Base-by-base conservation (phyloP, 1,140 invertebrate genomes). In the Marisa cornuarietis region DNA sequence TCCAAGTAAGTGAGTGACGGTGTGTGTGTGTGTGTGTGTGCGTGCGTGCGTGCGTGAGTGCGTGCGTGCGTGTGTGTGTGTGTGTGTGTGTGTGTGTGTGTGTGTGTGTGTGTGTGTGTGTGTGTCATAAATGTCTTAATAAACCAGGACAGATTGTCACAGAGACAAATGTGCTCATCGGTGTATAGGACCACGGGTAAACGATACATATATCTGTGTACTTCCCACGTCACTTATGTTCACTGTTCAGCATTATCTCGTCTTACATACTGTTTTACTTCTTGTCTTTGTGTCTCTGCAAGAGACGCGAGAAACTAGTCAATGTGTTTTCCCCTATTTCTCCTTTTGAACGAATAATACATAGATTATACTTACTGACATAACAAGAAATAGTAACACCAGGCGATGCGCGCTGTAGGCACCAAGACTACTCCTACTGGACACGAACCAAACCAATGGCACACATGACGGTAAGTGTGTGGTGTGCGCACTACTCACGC, bases 401-500 rank as follows among this genome's bases (percentile, higher is more conserved):
- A 58, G 16, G 54, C 11, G 54, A 58, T 58, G 24, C n/a, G 9
- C 63, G 31, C 65, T 65, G 81, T 85, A 90, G 88, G 88, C 88
- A 90, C 73, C 88, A 90, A 76, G 88, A 90, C 75, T 90, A 88
- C 78, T 90, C 88, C 7, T 90, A 90, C 66, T 90, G 88, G 88
- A 90, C 87, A 31, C 83, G 88, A 62, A 88, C 88, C 16, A 79
- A 79, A 66, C 88, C 88, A 1, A 86, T 88, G 86, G 79, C 74
- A 68, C 88, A 90, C 79, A 71, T 90, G 61, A 90, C 88, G 18
- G 88, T 90, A 84, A 85, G 83, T 76, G 49, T 51, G n/a, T 14
- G 31, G 18, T 65, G 69, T 58, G 11, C 16, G 54, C 16, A 58
- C 54, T 58, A 14, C 54, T 58, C 11, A 18, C 54, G 54, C 11